Evolutionary conservation across 2,113 vertebrate genomes (phyloP), one percentile per base, ranked within the genome.

Genomic region (Laticauda colubrina): DNA sequence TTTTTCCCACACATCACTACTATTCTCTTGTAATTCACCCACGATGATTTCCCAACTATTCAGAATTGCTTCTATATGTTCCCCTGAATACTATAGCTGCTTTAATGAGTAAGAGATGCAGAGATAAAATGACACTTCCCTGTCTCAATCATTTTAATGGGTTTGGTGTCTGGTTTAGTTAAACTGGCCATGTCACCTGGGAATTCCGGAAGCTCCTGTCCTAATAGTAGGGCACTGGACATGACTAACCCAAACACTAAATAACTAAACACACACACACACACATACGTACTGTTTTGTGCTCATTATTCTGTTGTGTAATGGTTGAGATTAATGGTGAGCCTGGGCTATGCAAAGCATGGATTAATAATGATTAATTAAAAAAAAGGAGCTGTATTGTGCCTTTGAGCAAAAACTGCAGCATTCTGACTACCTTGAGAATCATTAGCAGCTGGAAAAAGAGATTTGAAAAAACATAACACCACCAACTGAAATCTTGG

Each of bases 1-100:
- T 96, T 97, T 97, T 97, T 96, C 97, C 96, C 96, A 97, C 97
- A 96, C 94, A 54, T 94, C 94, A 92, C 92, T 88, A 92, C 96
- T 94, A 89, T 93, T 94, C 96, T 97, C 95, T 90, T 91, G 93
- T 97, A 96, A 97, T 94, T 97, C 97, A 96, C 92, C 91, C 87
- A 87, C 91, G 89, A 92, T 90, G 94, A 89, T 97, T 97, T 95
- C 96, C 89, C 96, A 97, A 97, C 59, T 91, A 93, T 26, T 85
- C 21, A 1, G 39, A 75, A 96, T 94, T 93, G 51, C 59, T 90
- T 43, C 85, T 24, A 0, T 56, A 87, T 95, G 94, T 93, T 90
- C 91, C 90, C 94, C 89, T 91, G 95, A 94, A 3, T 2, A 91
- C 94, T 91, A 55, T 2, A 11, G 89, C 89, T 92, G 87, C 93